phyloP scores from a whole-genome alignment of 1,140 invertebrate genomes.

The Trichoplusia ni region DNA sequence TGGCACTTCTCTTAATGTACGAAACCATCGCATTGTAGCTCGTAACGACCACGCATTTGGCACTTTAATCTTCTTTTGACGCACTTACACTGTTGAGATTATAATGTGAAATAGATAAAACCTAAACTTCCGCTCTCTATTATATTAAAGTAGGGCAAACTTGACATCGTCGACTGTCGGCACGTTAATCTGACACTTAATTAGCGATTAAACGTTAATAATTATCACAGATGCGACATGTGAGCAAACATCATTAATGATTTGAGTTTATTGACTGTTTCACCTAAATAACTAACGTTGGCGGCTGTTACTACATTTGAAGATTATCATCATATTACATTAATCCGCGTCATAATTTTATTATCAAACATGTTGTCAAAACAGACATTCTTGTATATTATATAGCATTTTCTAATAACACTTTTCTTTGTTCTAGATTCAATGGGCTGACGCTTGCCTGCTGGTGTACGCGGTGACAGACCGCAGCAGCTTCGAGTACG shows the following conservation, averaged over 20 bases:
- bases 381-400: too few relatives aligned
- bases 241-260: too few relatives aligned
- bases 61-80: not conserved
- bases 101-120: not conserved
- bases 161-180: not conserved
- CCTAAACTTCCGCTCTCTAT: not conserved
- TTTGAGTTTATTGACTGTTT: not conserved
- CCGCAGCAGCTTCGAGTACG: constrained; percentile 86
- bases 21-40: too few relatives aligned
- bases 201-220: constrained; percentile 5
- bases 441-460: constrained; percentile 90
- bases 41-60: too few relatives aligned
- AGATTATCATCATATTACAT: too few relatives aligned
- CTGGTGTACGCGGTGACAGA: constrained; percentile 92
- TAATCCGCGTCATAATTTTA: too few relatives aligned
- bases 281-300: too few relatives aligned
- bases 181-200: not conserved
- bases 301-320: too few relatives aligned
- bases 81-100: not conserved
- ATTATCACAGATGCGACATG: not conserved
- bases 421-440: constrained; percentile 78
- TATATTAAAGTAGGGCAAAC: not conserved
- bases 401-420: constrained; percentile 10
- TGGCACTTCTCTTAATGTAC: too few relatives aligned
- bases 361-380: too few relatives aligned